Evolutionary conservation across 2,113 vertebrate species (phyloP).

Genomic region (Zosterops japonicus): DNA sequence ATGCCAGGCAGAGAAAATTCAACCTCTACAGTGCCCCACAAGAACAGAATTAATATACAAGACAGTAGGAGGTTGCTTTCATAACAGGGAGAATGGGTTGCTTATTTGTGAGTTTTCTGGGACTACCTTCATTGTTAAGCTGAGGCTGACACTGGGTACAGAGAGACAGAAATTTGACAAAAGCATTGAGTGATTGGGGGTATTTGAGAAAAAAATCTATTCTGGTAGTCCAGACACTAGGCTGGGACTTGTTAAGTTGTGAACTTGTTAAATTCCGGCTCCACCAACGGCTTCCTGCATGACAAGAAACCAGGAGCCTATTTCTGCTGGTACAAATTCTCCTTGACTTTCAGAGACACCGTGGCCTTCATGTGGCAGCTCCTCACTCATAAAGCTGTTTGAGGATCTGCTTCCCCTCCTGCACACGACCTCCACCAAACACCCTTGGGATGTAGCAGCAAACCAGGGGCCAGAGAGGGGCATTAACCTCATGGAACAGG

Average conservation of each 20-base stretch:
- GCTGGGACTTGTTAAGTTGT: conserved; percentile 64
- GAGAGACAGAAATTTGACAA: conserved; percentile 54
- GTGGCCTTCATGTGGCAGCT: background rate
- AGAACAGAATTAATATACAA: background rate
- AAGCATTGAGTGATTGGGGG: conserved; percentile 14
- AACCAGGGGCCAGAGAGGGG: rapidly evolving
- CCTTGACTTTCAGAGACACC: background rate
- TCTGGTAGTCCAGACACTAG: conserved; percentile 65
- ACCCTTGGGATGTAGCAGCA: background rate
- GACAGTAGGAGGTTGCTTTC: conserved; percentile 33
- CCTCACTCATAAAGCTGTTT: background rate
- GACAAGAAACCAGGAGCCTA: conserved; percentile 34
- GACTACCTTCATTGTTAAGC: conserved; percentile 51
- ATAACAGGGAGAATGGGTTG: background rate
- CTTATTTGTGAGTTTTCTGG: conserved; percentile 33
- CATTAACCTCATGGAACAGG: background rate
- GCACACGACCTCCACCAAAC: background rate
- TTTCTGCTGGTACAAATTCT: conserved; percentile 43
- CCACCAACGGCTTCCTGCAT: conserved; percentile 55
- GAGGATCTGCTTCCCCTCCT: background rate
- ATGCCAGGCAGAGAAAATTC: background rate
- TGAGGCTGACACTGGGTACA: conserved; percentile 35
- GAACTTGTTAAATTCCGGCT: conserved; percentile 61
- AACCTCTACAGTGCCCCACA: background rate
- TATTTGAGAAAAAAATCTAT: conserved; percentile 64